Evolutionary conservation across 2,888 invertebrate species (phyloP).

Genomic region (Athrips mouffetella): DNA sequence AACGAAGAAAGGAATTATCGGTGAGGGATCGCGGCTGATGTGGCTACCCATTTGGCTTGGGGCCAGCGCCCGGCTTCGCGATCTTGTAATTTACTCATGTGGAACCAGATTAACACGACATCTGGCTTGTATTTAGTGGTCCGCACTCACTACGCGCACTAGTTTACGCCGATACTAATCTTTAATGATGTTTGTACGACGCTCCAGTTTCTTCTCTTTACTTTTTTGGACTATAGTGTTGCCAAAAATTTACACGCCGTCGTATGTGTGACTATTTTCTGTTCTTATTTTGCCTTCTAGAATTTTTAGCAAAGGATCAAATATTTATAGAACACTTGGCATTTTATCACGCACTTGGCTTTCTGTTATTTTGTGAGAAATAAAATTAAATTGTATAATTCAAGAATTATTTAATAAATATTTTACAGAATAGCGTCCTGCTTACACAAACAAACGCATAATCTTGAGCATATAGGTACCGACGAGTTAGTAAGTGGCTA

Average conservation of each 20-base stretch:
- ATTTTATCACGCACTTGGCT: too few species aligned
- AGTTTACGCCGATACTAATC: conserved; percentile 7
- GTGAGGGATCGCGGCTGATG: conserved; percentile 53
- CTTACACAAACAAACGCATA: conserved; percentile 26
- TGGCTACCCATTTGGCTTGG: conserved; percentile 58
- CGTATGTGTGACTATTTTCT: not conserved
- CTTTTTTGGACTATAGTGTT: not conserved
- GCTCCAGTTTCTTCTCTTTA: not conserved
- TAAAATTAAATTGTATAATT: too few species aligned
- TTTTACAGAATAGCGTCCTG: conserved; percentile 1
- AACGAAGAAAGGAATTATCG: conserved; percentile 54
- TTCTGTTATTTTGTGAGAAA: too few species aligned
- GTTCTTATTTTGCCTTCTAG: not conserved
- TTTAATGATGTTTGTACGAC: not conserved
- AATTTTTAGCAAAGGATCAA: too few species aligned
- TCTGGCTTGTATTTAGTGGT: conserved; percentile 58
- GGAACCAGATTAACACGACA: conserved; percentile 64
- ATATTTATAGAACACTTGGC: too few species aligned
- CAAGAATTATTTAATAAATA: not conserved
- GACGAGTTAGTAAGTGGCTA: conserved; percentile 40
- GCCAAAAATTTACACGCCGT: not conserved
- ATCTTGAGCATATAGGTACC: conserved; percentile 11
- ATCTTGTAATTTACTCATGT: conserved; percentile 66
- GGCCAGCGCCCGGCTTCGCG: conserved; percentile 53
- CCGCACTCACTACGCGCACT: conserved; percentile 28